Evolutionary conservation across 2,888 invertebrate genomes (phyloP), one percentile per base, ranked within the genome.

Genomic region (Entomobrya multifasciata): DNA sequence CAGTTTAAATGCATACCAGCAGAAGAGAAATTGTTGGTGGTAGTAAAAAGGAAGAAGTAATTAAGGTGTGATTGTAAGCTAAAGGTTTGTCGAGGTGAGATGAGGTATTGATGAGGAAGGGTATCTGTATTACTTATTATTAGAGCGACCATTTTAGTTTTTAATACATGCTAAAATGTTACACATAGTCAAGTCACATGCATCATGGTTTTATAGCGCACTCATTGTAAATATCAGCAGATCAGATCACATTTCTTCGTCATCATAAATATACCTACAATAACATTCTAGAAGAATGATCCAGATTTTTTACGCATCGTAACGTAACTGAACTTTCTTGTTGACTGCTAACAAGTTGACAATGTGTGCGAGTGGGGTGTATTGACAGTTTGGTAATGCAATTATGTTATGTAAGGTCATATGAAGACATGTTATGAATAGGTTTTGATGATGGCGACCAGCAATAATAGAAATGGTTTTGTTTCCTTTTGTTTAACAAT

Each of bases 71-170:
- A 84, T 84, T 84, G 84, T 84, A 78, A 84, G 78, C 47, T 78
- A 84, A 84, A 84, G 84, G 84, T 67, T 84, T 78, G 84, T 84
- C 84, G 84, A 84, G 84, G 84, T 84, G 70, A 84, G 78, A 84
- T 77, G 78, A 55, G 25, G 65, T n/a, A n/a, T 52, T 65, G 67
- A 67, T 65, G 81, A 70, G 60, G 83, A 82, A 82, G 82, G 82
- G 74, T 82, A 74, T 82, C 30, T 79, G 15, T 41, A 41, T 44
- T 67, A 44, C n/a, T 47, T 72, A 81, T 81, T 70, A 80, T 74
- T 82, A 41, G 79, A 17, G 52, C 52, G 49, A n/a, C 36, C 65
- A 49, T 77, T 78, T 78, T 60, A 1, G 17, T 55, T 41, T 74
- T 52, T n/a, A n/a, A 72, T 49, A 17, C 15, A n/a, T 20, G 13